A percentile compares a stretch with the other conserved stretches of the same genome.
Conservation (phyloP, 2,888 invertebrate species). For the Athalia cordata region DNA sequence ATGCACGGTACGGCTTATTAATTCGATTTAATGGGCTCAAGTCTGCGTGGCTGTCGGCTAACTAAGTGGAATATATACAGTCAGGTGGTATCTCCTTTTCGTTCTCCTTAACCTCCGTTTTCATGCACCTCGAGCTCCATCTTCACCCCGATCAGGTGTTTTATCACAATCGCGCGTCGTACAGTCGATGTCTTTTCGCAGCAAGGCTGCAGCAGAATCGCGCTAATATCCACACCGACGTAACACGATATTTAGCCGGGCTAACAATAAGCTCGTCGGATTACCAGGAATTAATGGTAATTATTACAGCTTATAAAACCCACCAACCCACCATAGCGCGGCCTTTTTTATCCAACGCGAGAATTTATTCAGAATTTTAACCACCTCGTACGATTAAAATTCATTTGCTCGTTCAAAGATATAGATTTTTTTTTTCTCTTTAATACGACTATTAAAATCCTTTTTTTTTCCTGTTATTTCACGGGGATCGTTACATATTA, state of each 20-base stretch:
- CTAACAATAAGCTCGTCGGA: slow-evolving; percentile 18
- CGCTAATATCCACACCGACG: not conserved
- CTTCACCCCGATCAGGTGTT: too few species aligned
- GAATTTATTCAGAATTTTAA: too few species aligned
- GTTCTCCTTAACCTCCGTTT: not conserved
- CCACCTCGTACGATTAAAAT: too few species aligned
- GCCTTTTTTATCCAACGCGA: not conserved
- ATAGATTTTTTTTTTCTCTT: too few species aligned
- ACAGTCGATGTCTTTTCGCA: too few species aligned
- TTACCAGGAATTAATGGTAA: slow-evolving; percentile 23
- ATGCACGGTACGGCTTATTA: slow-evolving; percentile 71
- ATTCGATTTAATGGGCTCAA: slow-evolving; percentile 69
- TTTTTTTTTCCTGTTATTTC: too few species aligned
- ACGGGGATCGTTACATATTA: too few species aligned
- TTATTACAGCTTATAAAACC: slow-evolving; percentile 23
- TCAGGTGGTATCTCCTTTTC: slow-evolving; percentile 2
- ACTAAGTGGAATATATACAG: slow-evolving; percentile 30
- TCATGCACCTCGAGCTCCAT: not conserved
- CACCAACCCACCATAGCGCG: not conserved
- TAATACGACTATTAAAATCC: too few species aligned
- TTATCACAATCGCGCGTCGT: too few species aligned
- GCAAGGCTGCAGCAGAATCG: not conserved
- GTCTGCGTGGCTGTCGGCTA: slow-evolving; percentile 52
- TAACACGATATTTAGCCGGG: not conserved
- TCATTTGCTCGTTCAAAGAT: too few species aligned